Evolutionary conservation across 1,140 invertebrate species (phyloP).

Genomic region (Saccostrea echinata): DNA sequence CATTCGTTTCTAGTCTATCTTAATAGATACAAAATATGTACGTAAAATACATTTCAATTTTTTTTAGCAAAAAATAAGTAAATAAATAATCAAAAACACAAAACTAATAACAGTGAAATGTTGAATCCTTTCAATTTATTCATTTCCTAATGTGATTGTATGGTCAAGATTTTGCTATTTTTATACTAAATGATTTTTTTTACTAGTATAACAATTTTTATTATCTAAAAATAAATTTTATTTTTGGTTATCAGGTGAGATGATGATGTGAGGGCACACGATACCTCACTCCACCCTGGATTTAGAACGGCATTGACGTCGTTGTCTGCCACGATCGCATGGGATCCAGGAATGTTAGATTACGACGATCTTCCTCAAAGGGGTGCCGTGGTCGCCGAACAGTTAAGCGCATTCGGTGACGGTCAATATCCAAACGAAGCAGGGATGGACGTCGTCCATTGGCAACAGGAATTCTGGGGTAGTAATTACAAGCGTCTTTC

Average conservation of each 20-base stretch:
- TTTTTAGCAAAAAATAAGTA: too few relatives aligned
- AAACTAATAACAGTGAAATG: too few relatives aligned
- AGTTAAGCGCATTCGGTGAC: conserved; percentile 50
- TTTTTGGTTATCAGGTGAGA: conserved; percentile 13
- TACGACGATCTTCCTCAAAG: background rate
- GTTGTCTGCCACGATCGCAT: background rate
- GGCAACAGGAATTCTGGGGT: conserved; percentile 61
- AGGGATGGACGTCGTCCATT: conserved; percentile 46
- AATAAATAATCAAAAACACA: too few relatives aligned
- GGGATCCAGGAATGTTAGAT: background rate
- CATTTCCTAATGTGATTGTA: too few relatives aligned
- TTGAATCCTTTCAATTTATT: too few relatives aligned
- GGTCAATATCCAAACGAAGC: conserved; percentile 57
- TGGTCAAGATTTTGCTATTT: too few relatives aligned
- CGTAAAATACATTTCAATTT: too few relatives aligned
- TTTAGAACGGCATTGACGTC: conserved; percentile 45
- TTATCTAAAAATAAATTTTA: too few relatives aligned
- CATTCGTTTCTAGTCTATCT: too few relatives aligned
- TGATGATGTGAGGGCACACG: conserved; percentile 26
- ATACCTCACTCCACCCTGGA: conserved; percentile 50
- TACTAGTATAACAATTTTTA: too few relatives aligned
- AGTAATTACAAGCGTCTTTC: conserved; percentile 57
- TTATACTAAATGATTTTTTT: too few relatives aligned
- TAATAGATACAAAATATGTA: too few relatives aligned
- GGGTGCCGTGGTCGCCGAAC: conserved; percentile 31